phyloP scores from a whole-genome alignment of 2,797 vertebrate genomes.

The Potorous gilbertii region DNA sequence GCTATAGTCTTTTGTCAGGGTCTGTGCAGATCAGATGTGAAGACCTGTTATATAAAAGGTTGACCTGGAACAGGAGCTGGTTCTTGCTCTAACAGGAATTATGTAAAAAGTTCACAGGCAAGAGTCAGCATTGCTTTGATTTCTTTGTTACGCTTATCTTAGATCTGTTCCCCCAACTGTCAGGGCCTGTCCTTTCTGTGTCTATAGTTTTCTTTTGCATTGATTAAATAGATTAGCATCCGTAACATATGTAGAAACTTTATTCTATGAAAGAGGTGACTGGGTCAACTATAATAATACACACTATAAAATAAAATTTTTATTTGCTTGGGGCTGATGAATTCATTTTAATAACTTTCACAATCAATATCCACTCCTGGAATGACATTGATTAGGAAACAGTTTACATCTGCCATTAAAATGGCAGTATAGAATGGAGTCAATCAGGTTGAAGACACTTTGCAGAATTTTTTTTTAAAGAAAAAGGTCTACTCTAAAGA shows the following conservation, averaged over 20 bases:
- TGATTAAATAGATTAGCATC: conserved; percentile 28
- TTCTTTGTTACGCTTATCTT: not conserved
- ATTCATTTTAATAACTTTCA: conserved; percentile 43
- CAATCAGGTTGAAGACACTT: conserved; percentile 28
- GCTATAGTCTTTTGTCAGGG: not conserved
- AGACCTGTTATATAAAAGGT: conserved; percentile 14
- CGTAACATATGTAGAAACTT: conserved; percentile 34
- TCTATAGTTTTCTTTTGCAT: not conserved
- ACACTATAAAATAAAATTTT: conserved; percentile 5
- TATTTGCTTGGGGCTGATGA: conserved; percentile 14
- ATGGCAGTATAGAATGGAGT: conserved; percentile 1
- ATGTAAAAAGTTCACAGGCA: not conserved
- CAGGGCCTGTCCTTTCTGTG: not conserved
- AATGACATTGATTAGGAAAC: conserved; percentile 24
- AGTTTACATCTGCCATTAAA: conserved; percentile 1
- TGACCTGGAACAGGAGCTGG: not conserved
- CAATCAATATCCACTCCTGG: conserved; percentile 18
- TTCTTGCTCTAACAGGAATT: not conserved
- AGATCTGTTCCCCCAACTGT: not conserved
- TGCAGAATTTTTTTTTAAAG: not conserved
- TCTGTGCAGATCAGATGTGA: conserved; percentile 1
- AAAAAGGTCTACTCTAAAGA: not conserved
- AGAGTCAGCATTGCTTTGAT: not conserved
- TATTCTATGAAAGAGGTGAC: conserved; percentile 35
- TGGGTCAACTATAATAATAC: conserved; percentile 8